phyloP scores from a whole-genome alignment of 2,797 vertebrate species.

The Carduelis carduelis region DNA sequence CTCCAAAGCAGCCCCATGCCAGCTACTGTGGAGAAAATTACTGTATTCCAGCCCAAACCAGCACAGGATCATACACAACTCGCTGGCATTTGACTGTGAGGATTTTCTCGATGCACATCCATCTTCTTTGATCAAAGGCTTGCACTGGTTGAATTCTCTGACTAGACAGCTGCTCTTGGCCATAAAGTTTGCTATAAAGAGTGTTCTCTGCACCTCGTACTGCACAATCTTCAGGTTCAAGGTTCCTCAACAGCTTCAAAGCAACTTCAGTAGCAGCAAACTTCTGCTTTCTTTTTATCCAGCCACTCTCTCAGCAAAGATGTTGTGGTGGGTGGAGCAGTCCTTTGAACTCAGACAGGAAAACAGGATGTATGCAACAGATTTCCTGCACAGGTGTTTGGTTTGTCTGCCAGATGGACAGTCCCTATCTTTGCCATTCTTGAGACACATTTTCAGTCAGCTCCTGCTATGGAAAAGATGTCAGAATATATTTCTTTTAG shows the following conservation, averaged over 20 bases:
- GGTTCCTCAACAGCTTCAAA: background rate
- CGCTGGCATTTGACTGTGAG: background rate
- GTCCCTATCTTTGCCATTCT: background rate
- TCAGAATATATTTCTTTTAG: background rate
- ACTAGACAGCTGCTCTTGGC: background rate
- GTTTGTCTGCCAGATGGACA: background rate
- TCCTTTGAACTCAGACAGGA: background rate
- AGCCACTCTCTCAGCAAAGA: background rate
- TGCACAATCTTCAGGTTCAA: background rate
- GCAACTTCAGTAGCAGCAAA: background rate
- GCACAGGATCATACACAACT: background rate
- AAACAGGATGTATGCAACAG: background rate
- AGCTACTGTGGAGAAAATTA: background rate
- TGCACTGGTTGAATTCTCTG: background rate
- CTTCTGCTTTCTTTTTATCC: background rate
- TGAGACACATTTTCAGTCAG: background rate
- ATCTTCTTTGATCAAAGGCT: background rate
- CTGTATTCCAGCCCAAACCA: background rate
- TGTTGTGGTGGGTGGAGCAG: background rate
- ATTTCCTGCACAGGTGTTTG: background rate
- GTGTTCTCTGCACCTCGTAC: background rate
- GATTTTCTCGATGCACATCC: background rate
- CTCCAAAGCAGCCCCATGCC: background rate
- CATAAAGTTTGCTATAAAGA: background rate
- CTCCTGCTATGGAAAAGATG: background rate